Conservation (phyloP, 2,888 invertebrate genomes). For the Sisyra nigra region DNA sequence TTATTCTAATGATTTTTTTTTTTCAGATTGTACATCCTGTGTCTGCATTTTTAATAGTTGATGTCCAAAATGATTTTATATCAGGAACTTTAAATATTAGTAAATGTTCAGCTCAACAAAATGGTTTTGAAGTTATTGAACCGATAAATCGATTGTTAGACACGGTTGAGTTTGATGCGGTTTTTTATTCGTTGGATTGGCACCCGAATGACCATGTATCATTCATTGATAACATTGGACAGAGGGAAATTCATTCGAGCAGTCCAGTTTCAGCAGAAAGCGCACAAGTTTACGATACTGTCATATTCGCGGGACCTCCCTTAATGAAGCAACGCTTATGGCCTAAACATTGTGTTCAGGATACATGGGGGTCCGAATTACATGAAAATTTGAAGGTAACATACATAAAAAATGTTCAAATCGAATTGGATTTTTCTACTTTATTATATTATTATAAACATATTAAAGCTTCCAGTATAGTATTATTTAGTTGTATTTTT, state of each 20-base stretch:
- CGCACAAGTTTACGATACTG: slow-evolving; percentile 75
- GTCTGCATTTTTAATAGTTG: slow-evolving; percentile 81
- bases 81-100: slow-evolving; percentile 85
- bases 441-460: no score
- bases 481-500: no score
- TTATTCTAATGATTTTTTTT: slow-evolving; percentile 6
- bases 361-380: slow-evolving; percentile 87
- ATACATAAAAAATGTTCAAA: no score
- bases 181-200: slow-evolving; percentile 94
- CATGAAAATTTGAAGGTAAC: slow-evolving; percentile 73
- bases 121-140: slow-evolving; percentile 79
- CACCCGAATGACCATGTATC: slow-evolving; percentile 93
- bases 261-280: slow-evolving; percentile 59
- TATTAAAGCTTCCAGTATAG: no score
- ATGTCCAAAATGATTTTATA: slow-evolving; percentile 98
- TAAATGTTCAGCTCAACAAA: slow-evolving; percentile 82
- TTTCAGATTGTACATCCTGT: slow-evolving; percentile 67
- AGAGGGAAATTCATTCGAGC: slow-evolving; percentile 54
- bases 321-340: slow-evolving; percentile 79
- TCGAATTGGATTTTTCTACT: no score
- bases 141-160: slow-evolving; percentile 78
- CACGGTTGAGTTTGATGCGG: slow-evolving; percentile 65
- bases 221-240: slow-evolving; percentile 81
- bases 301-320: slow-evolving; percentile 79
- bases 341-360: slow-evolving; percentile 93